Conservation (phyloP, 2,888 invertebrate species). For the Hecatera dysodea region DNA sequence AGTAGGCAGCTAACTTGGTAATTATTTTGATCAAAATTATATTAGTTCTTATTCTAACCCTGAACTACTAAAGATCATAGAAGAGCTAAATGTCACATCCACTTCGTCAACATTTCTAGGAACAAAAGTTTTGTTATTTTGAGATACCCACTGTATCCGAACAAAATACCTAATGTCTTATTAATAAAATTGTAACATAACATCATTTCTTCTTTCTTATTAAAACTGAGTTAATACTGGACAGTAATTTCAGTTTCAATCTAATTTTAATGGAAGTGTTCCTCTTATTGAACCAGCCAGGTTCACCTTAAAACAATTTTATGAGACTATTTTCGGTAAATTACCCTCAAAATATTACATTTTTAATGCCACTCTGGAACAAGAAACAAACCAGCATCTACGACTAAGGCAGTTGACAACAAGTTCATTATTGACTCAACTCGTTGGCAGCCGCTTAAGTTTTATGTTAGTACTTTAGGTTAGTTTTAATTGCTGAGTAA, state of each 20-base stretch:
- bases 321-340: neutral
- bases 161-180: neutral
- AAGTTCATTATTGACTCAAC: too few relatives aligned
- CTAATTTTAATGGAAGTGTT: neutral
- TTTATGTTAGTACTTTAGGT: conserved; percentile 21
- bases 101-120: neutral
- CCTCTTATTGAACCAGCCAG: neutral
- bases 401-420: too few relatives aligned
- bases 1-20: conserved; percentile 8
- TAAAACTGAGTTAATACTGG: too few relatives aligned
- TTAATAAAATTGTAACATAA: neutral
- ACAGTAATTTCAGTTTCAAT: neutral
- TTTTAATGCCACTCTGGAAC: too few relatives aligned
- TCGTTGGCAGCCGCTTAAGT: neutral
- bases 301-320: neutral
- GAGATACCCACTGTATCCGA: neutral
- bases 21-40: conserved; percentile 13
- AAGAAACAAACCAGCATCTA: fast-evolving
- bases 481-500: conserved; percentile 36
- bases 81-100: neutral
- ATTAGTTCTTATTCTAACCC: conserved; percentile 9
- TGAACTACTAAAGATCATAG: conserved; percentile 18
- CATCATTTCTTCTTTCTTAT: too few relatives aligned
- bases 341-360: neutral
- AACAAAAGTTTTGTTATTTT: neutral